Evolutionary conservation across 1,140 invertebrate species (phyloP).

Genomic region (Thaumetopoea pityocampa): DNA sequence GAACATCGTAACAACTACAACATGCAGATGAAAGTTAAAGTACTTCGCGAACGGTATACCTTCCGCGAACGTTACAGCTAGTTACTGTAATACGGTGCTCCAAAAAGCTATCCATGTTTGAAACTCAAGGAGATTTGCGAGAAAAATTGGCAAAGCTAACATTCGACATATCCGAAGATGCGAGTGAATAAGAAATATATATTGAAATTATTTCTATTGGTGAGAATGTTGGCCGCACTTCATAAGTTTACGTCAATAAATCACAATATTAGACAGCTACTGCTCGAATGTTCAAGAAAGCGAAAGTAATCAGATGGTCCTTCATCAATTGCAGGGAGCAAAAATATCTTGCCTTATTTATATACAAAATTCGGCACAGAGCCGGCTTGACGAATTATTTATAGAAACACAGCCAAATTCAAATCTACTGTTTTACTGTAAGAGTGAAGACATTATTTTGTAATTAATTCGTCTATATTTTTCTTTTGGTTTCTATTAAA

Average conservation of each 20-base stretch:
- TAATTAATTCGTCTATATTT: too few species aligned
- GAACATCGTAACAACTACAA: constrained; percentile 11
- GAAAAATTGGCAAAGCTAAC: constrained; percentile 3
- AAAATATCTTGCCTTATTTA: constrained; percentile 21
- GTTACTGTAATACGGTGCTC: constrained; percentile 7
- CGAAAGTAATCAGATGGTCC: constrained; percentile 33
- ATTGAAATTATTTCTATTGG: constrained; percentile 22
- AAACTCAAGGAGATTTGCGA: too few species aligned
- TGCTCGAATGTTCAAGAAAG: constrained; percentile 26
- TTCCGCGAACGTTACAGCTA: constrained; percentile 10
- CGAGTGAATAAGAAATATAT: constrained; percentile 18
- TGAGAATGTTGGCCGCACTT: constrained; percentile 24
- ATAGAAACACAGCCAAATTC: constrained; percentile 15
- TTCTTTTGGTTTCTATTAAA: too few species aligned
- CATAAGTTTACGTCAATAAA: constrained; percentile 41
- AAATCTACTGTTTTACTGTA: constrained; percentile 4
- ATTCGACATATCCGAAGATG: neutral
- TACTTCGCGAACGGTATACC: constrained; percentile 13
- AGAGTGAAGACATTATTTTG: too few species aligned
- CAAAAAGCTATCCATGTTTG: neutral
- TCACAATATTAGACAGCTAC: constrained; percentile 41
- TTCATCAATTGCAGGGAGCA: constrained; percentile 33
- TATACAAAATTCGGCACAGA: constrained; percentile 20
- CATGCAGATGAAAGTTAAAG: constrained; percentile 16
- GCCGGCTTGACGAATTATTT: constrained; percentile 14